phyloP scores from a whole-genome alignment of 2,797 vertebrate species.

The Lagocephalus sceleratus region DNA sequence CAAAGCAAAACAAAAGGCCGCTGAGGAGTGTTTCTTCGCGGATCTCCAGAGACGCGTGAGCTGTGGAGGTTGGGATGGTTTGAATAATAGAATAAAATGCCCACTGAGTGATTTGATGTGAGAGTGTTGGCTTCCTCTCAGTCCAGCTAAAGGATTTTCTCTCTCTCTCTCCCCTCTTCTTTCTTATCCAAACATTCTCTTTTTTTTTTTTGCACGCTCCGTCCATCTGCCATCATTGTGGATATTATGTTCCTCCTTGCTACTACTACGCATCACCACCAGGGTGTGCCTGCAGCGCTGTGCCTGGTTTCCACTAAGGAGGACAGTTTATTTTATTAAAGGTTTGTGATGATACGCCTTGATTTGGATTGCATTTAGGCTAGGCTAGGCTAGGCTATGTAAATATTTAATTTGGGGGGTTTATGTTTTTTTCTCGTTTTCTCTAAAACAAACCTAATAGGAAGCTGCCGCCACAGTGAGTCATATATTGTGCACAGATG shows the following conservation, averaged over 20 bases:
- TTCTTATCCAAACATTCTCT: constrained; percentile 22
- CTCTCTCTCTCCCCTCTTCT: constrained; percentile 24
- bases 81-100: constrained; percentile 38
- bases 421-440: neutral
- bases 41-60: constrained; percentile 31
- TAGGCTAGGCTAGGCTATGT: no score
- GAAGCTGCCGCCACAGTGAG: neutral
- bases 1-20: constrained; percentile 16
- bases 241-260: neutral
- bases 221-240: constrained; percentile 5
- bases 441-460: neutral
- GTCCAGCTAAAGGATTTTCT: constrained; percentile 19
- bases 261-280: no score
- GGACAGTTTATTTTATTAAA: no score
- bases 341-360: neutral
- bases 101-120: constrained; percentile 36
- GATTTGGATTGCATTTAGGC: neutral
- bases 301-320: no score
- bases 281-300: no score
- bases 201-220: neutral
- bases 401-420: no score
- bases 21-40: constrained; percentile 13
- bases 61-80: constrained; percentile 22
- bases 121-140: constrained; percentile 24
- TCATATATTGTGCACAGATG: neutral